phyloP scores from a whole-genome alignment of 2,797 vertebrate genomes.

The Margarornis squamiger region DNA sequence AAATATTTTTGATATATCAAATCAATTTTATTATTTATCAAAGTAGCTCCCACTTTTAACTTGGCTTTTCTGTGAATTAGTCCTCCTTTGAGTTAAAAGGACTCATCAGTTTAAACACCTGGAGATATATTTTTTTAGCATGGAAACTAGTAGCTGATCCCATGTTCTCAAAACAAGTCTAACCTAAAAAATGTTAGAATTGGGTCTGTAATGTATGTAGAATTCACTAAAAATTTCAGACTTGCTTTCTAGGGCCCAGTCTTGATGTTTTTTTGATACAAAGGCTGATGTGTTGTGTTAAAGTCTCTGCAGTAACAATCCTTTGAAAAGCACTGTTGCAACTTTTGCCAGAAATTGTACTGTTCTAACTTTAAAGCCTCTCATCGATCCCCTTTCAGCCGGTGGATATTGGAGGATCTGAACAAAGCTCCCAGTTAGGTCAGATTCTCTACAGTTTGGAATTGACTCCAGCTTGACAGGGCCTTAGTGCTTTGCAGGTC shows the following conservation, averaged over 20 bases:
- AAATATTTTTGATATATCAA: no score
- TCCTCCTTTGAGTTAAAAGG: neutral
- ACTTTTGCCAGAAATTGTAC: neutral
- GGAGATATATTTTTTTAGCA: neutral
- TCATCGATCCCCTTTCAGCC: fast-evolving
- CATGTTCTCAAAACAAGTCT: neutral
- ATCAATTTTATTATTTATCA: no score
- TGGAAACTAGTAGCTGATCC: neutral
- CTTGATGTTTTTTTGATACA: neutral
- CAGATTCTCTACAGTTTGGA: neutral
- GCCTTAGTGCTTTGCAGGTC: neutral
- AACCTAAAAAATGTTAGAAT: neutral
- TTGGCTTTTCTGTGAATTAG: neutral
- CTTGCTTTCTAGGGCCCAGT: neutral
- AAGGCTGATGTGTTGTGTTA: neutral
- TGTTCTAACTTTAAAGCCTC: neutral
- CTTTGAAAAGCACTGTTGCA: neutral
- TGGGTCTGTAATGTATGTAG: neutral
- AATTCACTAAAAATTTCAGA: neutral
- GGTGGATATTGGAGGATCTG: neutral
- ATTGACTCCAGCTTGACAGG: neutral
- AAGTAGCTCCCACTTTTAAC: neutral
- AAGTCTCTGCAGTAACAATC: neutral
- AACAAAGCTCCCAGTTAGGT: neutral
- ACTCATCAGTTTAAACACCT: neutral